Evolutionary conservation across 2,113 vertebrate genomes (phyloP).

Genomic region (Takifugu bimaculatus): DNA sequence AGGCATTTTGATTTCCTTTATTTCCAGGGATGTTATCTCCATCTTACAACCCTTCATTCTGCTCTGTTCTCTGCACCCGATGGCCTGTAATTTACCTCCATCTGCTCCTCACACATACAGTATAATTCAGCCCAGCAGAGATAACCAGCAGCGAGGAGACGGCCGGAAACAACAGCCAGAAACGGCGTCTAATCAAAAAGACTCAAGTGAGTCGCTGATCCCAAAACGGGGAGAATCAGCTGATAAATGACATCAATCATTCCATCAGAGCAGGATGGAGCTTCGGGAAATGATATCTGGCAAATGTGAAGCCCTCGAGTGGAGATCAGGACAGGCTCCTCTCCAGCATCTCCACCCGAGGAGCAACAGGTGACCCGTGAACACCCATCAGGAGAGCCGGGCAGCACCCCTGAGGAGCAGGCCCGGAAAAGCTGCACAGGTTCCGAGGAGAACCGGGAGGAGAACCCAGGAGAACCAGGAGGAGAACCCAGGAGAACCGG

Average conservation of each 20-base stretch:
- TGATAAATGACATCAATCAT: too few relatives aligned
- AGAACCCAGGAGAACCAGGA: too few relatives aligned
- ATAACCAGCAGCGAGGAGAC: constrained; percentile 10
- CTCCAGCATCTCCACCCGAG: constrained; percentile 5
- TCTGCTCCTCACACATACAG: constrained; percentile 44
- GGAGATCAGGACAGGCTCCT: neutral
- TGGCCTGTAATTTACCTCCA: constrained; percentile 58
- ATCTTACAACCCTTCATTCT: constrained; percentile 36
- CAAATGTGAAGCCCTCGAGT: constrained; percentile 5
- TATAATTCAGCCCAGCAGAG: constrained; percentile 20
- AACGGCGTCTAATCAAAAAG: neutral
- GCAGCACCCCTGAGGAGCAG: too few relatives aligned
- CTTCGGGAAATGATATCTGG: too few relatives aligned
- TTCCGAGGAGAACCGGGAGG: too few relatives aligned
- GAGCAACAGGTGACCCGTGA: constrained; percentile 28
- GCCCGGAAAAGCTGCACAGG: too few relatives aligned
- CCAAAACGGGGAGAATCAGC: too few relatives aligned
- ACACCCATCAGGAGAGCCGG: too few relatives aligned
- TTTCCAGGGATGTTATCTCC: constrained; percentile 43
- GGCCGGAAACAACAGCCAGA: constrained; percentile 14
- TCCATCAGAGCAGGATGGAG: constrained; percentile 36
- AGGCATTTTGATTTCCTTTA: constrained; percentile 37
- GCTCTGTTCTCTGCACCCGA: constrained; percentile 29
- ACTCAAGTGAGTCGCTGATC: too few relatives aligned
- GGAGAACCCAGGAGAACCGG: too few relatives aligned